Conservation (phyloP, 2,797 vertebrate species). For the Trachops cirrhosus region DNA sequence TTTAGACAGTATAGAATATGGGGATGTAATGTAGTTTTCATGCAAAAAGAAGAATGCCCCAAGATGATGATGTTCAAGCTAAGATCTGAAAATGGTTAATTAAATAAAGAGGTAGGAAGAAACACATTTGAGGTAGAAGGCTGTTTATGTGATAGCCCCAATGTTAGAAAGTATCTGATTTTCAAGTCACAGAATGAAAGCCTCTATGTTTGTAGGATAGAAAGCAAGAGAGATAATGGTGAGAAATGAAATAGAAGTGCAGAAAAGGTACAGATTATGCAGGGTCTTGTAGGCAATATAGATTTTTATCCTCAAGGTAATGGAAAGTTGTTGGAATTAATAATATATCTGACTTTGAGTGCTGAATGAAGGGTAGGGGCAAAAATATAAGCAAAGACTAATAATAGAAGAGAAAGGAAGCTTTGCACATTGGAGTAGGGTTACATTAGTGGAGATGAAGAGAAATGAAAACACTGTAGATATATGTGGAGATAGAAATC, state of each 20-base stretch:
- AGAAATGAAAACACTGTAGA: background rate
- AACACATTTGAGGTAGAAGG: background rate
- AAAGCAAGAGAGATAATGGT: background rate
- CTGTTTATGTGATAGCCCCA: background rate
- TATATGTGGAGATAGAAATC: background rate
- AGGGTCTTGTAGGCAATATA: background rate
- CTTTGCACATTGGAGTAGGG: background rate
- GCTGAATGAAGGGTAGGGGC: background rate
- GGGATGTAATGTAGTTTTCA: background rate
- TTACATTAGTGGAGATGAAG: background rate
- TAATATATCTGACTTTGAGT: background rate
- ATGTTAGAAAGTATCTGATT: background rate
- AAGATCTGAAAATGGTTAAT: background rate
- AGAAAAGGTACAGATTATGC: background rate
- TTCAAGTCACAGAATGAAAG: background rate
- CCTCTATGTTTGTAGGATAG: background rate
- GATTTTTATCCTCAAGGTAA: background rate
- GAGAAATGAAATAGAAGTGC: background rate
- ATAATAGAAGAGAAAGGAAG: background rate
- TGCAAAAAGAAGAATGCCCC: background rate
- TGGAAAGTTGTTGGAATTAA: background rate
- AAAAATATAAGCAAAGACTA: background rate
- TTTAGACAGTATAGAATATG: background rate
- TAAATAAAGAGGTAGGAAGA: background rate
- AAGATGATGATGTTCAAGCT: background rate